These are phyloP conservation scores for Nasonia longicornis DNA, from an alignment of 1,140 invertebrate genomes.

Conservation along the genomic window DNA sequence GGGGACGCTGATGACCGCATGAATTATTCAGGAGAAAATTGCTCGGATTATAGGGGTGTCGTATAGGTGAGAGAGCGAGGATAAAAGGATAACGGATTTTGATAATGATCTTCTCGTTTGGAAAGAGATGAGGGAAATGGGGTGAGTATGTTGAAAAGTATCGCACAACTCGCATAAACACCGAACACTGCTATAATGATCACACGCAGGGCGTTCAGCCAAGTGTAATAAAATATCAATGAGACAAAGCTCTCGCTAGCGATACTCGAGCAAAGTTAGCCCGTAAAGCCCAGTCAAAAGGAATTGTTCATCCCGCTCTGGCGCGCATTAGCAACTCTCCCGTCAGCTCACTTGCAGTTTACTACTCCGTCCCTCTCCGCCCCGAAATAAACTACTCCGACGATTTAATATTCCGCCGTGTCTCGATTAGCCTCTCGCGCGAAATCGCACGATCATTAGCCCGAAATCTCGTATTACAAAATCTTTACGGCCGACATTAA, in stretches of 20 bases:
- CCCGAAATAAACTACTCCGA: not conserved
- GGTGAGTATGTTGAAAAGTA: no score
- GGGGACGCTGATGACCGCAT: not conserved
- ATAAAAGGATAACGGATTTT: not conserved
- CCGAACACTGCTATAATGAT: not conserved
- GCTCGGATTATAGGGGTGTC: not conserved
- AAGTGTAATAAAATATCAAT: slow-evolving; percentile 15
- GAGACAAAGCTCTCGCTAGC: not conserved
- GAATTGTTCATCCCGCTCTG: not conserved
- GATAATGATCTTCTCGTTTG: no score
- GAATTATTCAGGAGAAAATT: not conserved
- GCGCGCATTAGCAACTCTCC: not conserved
- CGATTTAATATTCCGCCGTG: not conserved
- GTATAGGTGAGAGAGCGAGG: no score
- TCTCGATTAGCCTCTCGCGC: not conserved
- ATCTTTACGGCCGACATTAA: no score
- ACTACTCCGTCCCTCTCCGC: not conserved
- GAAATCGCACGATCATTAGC: not conserved
- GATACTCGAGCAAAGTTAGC: not conserved
- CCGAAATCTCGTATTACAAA: no score
- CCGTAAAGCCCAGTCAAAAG: slow-evolving; percentile 15
- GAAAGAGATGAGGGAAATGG: no score
- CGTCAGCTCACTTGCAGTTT: not conserved
- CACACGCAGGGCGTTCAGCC: not conserved
- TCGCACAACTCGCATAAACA: not conserved